Conservation (phyloP, 2,113 vertebrate genomes). For the Cacatua alba region DNA sequence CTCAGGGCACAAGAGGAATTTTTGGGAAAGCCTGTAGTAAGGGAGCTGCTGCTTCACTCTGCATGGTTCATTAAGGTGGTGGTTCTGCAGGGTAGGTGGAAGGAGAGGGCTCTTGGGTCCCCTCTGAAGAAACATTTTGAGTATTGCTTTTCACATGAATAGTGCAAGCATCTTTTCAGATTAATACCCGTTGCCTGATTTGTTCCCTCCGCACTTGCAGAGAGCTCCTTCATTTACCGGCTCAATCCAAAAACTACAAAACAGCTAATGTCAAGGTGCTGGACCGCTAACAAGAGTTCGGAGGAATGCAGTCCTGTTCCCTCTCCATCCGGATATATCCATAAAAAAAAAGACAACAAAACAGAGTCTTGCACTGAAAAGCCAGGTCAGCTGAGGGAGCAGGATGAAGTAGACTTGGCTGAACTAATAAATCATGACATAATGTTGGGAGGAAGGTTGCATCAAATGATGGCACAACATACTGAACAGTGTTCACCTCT, state of each 20-base stretch:
- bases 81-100: fast-evolving
- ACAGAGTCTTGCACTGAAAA: not conserved
- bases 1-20: not conserved
- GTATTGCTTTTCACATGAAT: not conserved
- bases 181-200: not conserved
- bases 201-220: not conserved
- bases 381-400: not conserved
- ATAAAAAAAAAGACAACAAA: not conserved
- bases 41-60: not conserved
- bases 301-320: not conserved
- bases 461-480: not conserved
- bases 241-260: not conserved
- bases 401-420: not conserved
- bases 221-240: not conserved
- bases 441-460: not conserved
- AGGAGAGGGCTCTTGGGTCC: not conserved
- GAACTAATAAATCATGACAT: slow-evolving; percentile 1
- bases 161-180: not conserved
- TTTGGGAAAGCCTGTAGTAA: not conserved
- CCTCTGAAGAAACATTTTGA: fast-evolving
- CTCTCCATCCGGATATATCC: not conserved
- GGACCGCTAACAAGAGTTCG: not conserved
- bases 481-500: not conserved
- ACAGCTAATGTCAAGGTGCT: not conserved
- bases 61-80: not conserved